phyloP scores from a whole-genome alignment of 2,797 vertebrate species.

The Siniperca undulata region DNA sequence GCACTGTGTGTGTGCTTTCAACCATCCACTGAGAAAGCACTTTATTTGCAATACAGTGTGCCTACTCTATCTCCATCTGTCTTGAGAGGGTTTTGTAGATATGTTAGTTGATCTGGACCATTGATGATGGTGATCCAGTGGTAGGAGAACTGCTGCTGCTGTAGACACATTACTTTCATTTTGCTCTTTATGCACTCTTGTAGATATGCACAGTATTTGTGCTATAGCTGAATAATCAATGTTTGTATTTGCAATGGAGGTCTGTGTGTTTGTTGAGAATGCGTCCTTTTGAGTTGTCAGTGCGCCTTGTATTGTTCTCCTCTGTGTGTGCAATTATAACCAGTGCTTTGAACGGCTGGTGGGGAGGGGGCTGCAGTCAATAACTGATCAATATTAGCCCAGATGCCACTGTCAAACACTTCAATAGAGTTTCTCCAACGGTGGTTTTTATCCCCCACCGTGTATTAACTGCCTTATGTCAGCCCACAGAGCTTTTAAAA shows the following conservation, averaged over 20 bases:
- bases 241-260: slow-evolving; percentile 39
- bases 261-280: slow-evolving; percentile 49
- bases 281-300: slow-evolving; percentile 50
- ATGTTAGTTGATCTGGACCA: slow-evolving; percentile 44
- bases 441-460: slow-evolving; percentile 68
- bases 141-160: slow-evolving; percentile 9
- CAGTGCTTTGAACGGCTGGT: slow-evolving; percentile 61
- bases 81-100: slow-evolving; percentile 47
- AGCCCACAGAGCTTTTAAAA: slow-evolving; percentile 62
- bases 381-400: slow-evolving; percentile 83
- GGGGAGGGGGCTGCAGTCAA: slow-evolving; percentile 72
- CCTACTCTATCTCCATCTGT: slow-evolving; percentile 60
- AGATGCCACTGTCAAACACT: slow-evolving; percentile 84
- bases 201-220: slow-evolving; percentile 26
- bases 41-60: slow-evolving; percentile 56
- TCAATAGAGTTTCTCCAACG: slow-evolving; percentile 80
- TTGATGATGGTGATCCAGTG: slow-evolving; percentile 28
- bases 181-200: slow-evolving; percentile 2
- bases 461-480: slow-evolving; percentile 76
- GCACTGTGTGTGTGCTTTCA: slow-evolving; percentile 76
- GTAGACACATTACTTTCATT: slow-evolving; percentile 28
- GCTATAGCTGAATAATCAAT: slow-evolving; percentile 47
- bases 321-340: slow-evolving; percentile 66
- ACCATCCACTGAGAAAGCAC: slow-evolving; percentile 56
- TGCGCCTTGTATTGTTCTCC: slow-evolving; percentile 56